Evolutionary conservation across 2,113 vertebrate genomes (phyloP).

Genomic region (Condylura cristata): DNA sequence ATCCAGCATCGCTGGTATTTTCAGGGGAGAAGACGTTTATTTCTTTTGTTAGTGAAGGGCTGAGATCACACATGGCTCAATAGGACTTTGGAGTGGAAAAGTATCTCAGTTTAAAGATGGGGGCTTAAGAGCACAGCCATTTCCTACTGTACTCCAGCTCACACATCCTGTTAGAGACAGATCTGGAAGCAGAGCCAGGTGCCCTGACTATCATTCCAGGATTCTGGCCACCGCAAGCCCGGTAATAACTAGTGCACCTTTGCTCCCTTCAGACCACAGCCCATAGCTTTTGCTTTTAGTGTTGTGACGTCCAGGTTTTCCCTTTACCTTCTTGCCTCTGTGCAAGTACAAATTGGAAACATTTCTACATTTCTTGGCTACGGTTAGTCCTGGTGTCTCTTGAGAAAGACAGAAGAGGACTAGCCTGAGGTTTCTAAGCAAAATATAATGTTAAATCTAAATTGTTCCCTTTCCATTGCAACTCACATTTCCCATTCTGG

Average conservation of each 20-base stretch:
- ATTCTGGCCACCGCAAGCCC: background rate
- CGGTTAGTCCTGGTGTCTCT: background rate
- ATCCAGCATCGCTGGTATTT: background rate
- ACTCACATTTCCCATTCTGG: background rate
- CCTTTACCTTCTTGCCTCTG: background rate
- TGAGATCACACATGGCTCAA: background rate
- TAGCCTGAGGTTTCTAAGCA: background rate
- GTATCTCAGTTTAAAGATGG: background rate
- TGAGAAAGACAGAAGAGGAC: background rate
- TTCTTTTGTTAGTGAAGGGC: background rate
- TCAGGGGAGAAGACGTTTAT: background rate
- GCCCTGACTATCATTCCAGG: background rate
- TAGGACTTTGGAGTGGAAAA: background rate
- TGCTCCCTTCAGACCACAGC: background rate
- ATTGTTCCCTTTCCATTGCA: background rate
- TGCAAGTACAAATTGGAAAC: background rate
- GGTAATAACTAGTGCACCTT: background rate
- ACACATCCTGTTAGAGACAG: background rate
- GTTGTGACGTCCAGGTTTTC: background rate
- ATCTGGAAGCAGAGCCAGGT: background rate
- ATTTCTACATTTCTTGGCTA: background rate
- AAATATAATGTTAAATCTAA: slow-evolving; percentile 1
- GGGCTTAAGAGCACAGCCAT: background rate
- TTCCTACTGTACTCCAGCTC: background rate
- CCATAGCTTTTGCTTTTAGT: background rate